A percentile compares a stretch with the other conserved stretches of the same genome.
Conservation (phyloP, 1,140 invertebrate genomes). For the Habropoda laboriosa region DNA sequence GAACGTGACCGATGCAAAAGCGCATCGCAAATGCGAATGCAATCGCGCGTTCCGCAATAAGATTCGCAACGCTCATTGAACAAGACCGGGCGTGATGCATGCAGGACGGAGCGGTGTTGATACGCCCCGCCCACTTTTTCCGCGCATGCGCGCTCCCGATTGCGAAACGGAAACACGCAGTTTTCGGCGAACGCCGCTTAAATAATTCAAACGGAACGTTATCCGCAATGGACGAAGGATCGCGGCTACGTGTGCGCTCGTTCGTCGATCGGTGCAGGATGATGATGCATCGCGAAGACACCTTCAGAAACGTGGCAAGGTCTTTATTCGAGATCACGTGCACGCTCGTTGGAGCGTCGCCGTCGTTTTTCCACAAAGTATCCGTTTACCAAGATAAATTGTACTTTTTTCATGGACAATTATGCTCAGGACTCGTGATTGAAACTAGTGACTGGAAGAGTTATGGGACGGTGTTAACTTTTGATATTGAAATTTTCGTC, state of each 20-base stretch:
- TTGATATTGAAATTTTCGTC: neutral
- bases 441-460: no score
- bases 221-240: slow-evolving; percentile 34
- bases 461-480: neutral
- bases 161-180: slow-evolving; percentile 50
- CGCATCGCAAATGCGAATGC: no score
- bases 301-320: slow-evolving; percentile 61
- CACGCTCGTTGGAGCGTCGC: slow-evolving; percentile 3
- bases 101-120: no score
- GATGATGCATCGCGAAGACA: neutral
- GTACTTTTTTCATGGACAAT: neutral
- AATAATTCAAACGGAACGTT: slow-evolving; percentile 64
- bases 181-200: slow-evolving; percentile 55
- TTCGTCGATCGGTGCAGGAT: no score
- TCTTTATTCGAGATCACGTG: slow-evolving; percentile 35
- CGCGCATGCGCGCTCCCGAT: neutral
- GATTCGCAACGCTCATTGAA: neutral
- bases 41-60: no score
- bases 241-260: slow-evolving; percentile 35
- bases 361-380: neutral
- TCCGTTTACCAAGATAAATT: neutral
- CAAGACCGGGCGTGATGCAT: no score
- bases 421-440: neutral
- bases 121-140: neutral
- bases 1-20: no score